Conservation (phyloP, 2,888 invertebrate species). For the Noctua pronuba region DNA sequence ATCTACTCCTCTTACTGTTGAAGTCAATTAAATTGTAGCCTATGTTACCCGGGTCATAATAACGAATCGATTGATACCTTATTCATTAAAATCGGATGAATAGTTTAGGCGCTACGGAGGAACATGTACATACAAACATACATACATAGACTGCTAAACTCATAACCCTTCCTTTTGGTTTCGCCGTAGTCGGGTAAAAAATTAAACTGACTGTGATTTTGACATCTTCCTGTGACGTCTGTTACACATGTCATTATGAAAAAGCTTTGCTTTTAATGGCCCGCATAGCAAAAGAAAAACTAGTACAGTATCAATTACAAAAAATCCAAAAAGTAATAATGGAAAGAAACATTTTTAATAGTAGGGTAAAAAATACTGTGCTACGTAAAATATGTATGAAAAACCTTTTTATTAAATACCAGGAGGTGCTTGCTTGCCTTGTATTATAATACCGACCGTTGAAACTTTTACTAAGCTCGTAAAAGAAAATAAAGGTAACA, state of each 20-base stretch:
- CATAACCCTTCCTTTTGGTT: no score
- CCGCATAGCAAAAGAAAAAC: not conserved
- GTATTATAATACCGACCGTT: not conserved
- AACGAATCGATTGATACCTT: no score
- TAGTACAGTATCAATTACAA: not conserved
- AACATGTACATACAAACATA: no score
- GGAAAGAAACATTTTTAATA: not conserved
- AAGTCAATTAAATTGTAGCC: no score
- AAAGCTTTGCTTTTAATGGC: not conserved
- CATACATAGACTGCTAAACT: no score
- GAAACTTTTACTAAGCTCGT: conserved; percentile 25
- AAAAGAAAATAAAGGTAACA: conserved; percentile 39
- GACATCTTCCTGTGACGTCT: no score
- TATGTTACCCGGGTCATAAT: no score
- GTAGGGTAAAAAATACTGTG: conserved; percentile 1
- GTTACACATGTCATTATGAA: no score
- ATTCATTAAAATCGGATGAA: no score
- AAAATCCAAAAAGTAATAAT: not conserved
- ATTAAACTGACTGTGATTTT: not conserved
- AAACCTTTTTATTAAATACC: conserved; percentile 11
- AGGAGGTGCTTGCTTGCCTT: not conserved
- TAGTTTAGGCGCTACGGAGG: no score
- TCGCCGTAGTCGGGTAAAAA: no score
- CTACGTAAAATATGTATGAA: not conserved
- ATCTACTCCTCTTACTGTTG: no score